Evolutionary conservation across 2,888 invertebrate genomes (phyloP).

Genomic region (Tricholauxania praeusta): DNA sequence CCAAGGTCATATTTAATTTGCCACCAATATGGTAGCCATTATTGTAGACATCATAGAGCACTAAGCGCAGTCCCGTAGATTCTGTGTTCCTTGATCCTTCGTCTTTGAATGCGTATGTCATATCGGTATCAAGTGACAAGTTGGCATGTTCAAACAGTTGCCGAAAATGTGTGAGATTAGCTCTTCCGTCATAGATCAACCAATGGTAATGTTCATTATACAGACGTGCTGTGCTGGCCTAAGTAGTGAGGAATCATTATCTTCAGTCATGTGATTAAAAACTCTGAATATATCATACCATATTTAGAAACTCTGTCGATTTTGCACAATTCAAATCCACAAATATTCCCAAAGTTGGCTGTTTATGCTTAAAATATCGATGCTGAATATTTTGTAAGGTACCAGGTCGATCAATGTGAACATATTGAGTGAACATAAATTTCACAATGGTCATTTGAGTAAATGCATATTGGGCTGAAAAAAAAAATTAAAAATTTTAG

Average conservation of each 20-base stretch:
- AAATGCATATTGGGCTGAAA: constrained; percentile 47
- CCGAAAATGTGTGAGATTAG: constrained; percentile 44
- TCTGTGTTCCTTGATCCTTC: not conserved
- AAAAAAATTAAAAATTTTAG: too few species aligned
- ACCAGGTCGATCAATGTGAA: constrained; percentile 42
- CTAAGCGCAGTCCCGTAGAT: constrained; percentile 32
- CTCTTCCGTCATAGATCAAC: constrained; percentile 54
- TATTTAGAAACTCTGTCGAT: constrained; percentile 46
- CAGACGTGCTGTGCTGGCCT: constrained; percentile 56
- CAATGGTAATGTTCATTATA: constrained; percentile 59
- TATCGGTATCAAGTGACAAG: constrained; percentile 62
- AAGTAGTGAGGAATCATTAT: not conserved
- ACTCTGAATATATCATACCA: constrained; percentile 35
- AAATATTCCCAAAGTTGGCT: constrained; percentile 54
- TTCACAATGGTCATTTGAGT: constrained; percentile 41
- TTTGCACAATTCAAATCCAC: constrained; percentile 56
- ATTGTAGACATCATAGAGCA: constrained; percentile 63
- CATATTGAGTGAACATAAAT: constrained; percentile 51
- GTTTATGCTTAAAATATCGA: constrained; percentile 47
- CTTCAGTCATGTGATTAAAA: not conserved
- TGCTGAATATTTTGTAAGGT: constrained; percentile 44
- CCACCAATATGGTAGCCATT: constrained; percentile 64
- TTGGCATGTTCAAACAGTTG: constrained; percentile 52
- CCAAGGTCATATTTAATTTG: constrained; percentile 59
- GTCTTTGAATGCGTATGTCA: constrained; percentile 50